These are phyloP conservation scores for Gymnarchus niloticus DNA, from an alignment of 2,113 vertebrate species.

Conservation along the genomic window DNA sequence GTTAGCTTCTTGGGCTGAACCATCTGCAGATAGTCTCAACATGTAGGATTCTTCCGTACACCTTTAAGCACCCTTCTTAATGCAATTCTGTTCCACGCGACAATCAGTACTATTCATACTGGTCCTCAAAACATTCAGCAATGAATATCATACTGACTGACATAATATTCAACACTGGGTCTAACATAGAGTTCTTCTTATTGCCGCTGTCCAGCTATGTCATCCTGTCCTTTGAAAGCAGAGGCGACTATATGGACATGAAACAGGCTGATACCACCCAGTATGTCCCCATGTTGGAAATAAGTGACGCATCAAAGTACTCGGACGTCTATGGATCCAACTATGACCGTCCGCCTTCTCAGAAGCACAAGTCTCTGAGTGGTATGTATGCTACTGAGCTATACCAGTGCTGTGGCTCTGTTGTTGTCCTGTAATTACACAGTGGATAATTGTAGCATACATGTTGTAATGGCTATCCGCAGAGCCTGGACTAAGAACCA, in stretches of 20 bases:
- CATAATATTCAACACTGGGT: neutral
- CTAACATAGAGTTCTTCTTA: neutral
- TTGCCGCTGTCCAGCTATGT: conserved; percentile 73
- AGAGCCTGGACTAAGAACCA: conserved; percentile 52
- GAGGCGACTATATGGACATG: conserved; percentile 98
- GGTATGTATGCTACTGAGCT: conserved; percentile 57
- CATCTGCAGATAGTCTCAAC: neutral
- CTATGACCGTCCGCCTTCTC: conserved; percentile 88
- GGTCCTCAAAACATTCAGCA: neutral
- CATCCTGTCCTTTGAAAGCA: conserved; percentile 94
- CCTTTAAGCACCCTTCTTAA: neutral
- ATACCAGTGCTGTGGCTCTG: neutral
- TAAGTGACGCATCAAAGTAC: conserved; percentile 81
- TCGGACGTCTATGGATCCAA: conserved; percentile 80
- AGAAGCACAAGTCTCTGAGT: conserved; percentile 73
- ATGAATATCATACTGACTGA: neutral
- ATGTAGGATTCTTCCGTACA: neutral
- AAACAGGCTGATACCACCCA: conserved; percentile 90
- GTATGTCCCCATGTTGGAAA: conserved; percentile 96
- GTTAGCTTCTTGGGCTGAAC: neutral
- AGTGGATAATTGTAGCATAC: conserved; percentile 57
- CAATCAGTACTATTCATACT: neutral
- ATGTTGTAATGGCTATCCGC: conserved; percentile 52
- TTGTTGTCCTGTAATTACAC: conserved; percentile 32
- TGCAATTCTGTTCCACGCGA: neutral